Base-by-base conservation (phyloP, 92 coral and sea anemone species). In the Actinostola sp. region DNA sequence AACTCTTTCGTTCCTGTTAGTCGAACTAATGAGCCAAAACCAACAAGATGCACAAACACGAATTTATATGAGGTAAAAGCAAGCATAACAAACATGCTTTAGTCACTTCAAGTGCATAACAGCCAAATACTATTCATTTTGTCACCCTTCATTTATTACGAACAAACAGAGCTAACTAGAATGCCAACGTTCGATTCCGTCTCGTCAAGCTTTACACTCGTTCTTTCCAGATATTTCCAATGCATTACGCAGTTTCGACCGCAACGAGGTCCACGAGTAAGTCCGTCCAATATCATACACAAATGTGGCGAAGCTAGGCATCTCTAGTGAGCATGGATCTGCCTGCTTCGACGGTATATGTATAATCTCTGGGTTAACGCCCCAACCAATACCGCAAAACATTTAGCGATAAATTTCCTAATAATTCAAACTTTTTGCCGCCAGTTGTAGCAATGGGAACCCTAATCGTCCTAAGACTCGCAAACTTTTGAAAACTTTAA, bases 61-160 rank as follows among this genome's bases (percentile, higher is more conserved):
- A 50, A 51, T 52, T 9, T 50, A 50, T 48, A 4, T 0, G n/a
- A n/a, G n/a, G n/a, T n/a, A n/a, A n/a, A n/a, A 20, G 62, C 17
- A 52, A 46, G 6, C 25, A 31, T 30, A 44, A 50, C 8, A 20
- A 20, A 26, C 32, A 12, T 32, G 43, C 13, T 32, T 61, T 68
- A 32, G 33, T 30, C 62, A 68, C 24, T 25, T 62, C 62, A 52
- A 67, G 74, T 68, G 36, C 33, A 50, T 71, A 71, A 71, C 66
- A 71, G 77, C 79, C 59, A 73, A 73, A 60, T 31, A 48, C 70
- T 73, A 59, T 73, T 73, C 70, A 61, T 48, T 59, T 73, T 73
- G 79, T 60, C 79, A 73, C 79, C 69, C 70, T 21, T 73, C 68
- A 73, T 57, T 58, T 56, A 59, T 38, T 58, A 43, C 24, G 51